Evolutionary conservation across 64 coral and sea anemone genomes (phyloP).

Genomic region (Montipora capricornis): DNA sequence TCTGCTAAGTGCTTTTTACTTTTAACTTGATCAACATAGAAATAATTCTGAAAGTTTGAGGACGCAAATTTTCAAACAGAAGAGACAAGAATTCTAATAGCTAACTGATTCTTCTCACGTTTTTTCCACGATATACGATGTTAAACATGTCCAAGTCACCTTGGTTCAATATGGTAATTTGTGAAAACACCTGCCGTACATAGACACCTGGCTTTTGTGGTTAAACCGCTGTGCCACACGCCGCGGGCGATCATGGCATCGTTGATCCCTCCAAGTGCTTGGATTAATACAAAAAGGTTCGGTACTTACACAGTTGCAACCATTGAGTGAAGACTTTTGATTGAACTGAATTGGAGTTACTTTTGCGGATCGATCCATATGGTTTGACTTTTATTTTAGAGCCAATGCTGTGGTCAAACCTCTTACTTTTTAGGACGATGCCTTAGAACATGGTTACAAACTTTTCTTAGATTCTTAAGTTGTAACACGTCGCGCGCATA

Average conservation of each 20-base stretch:
- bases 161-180: conserved; percentile 51
- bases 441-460: too few relatives aligned
- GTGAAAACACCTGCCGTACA: conserved; percentile 10
- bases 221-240: background rate
- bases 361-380: background rate
- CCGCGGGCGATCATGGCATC: background rate
- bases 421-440: too few relatives aligned
- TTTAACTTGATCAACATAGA: too few relatives aligned
- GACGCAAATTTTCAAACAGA: background rate
- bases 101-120: background rate
- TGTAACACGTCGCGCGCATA: too few relatives aligned
- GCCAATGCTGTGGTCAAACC: too few relatives aligned
- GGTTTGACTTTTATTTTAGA: too few relatives aligned
- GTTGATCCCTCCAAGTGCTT: background rate
- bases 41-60: too few relatives aligned
- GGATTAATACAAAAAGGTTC: background rate
- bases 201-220: conserved; percentile 13
- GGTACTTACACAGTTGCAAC: background rate
- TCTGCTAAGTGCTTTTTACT: background rate
- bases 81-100: background rate
- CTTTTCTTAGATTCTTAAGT: too few relatives aligned
- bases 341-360: background rate
- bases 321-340: background rate
- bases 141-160: conserved; percentile 1
- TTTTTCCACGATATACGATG: background rate